phyloP scores from a whole-genome alignment of 2,888 invertebrate species.

The Halictus quadricinctus region DNA sequence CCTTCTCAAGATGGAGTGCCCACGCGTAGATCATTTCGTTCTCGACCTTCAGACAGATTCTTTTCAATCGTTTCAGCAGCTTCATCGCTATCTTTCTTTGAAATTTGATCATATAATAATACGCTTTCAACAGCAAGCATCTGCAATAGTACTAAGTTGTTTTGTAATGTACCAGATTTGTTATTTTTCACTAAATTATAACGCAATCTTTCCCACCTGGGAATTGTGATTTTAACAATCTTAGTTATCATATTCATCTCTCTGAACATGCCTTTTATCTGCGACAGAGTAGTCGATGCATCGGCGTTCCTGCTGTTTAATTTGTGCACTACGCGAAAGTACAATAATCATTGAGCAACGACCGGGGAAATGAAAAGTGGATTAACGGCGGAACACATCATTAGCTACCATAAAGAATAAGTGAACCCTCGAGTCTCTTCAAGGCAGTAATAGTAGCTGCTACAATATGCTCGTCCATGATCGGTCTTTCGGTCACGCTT shows the following conservation, averaged over 20 bases:
- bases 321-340: slow-evolving; percentile 71
- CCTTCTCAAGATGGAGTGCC: slow-evolving; percentile 84
- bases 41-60: slow-evolving; percentile 79
- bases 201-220: slow-evolving; percentile 59
- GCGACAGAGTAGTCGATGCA: slow-evolving; percentile 56
- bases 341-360: neutral
- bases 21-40: slow-evolving; percentile 83
- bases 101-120: slow-evolving; percentile 83
- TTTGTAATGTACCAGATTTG: neutral
- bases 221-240: slow-evolving; percentile 48
- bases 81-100: slow-evolving; percentile 81
- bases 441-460: slow-evolving; percentile 83
- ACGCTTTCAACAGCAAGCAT: slow-evolving; percentile 83
- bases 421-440: slow-evolving; percentile 84
- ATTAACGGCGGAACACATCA: no score
- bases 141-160: neutral
- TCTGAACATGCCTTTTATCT: slow-evolving; percentile 58
- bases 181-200: neutral
- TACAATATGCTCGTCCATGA: slow-evolving; percentile 76
- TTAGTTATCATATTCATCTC: slow-evolving; percentile 29
- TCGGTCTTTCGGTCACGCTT: slow-evolving; percentile 77
- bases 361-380: no score
- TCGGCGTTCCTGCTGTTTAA: slow-evolving; percentile 70
- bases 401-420: slow-evolving; percentile 83
- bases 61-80: slow-evolving; percentile 81